Percentiles rank a stretch among this genome's conserved stretches.
phyloP scores from a whole-genome alignment of 2,888 invertebrate genomes.

The Lamellibrachia columna region DNA sequence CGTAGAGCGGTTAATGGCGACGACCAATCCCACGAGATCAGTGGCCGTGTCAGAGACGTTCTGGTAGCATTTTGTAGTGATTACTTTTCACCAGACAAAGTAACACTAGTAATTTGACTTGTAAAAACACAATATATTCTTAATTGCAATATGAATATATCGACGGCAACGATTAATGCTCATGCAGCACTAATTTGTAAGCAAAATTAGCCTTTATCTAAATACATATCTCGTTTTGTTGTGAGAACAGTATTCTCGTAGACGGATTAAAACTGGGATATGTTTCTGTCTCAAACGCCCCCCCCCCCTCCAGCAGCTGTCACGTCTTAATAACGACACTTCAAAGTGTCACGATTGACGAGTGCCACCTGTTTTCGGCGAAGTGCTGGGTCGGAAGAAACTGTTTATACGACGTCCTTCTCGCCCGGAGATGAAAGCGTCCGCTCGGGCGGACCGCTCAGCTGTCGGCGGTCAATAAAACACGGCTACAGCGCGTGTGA shows the following conservation, averaged over 20 bases:
- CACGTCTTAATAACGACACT: constrained; percentile 4
- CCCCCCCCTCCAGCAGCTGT: background rate
- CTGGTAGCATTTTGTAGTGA: too few relatives aligned
- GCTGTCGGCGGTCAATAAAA: constrained; percentile 11
- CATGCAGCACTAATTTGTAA: background rate
- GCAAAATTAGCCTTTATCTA: background rate
- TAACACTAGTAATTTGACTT: background rate
- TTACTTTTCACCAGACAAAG: too few relatives aligned
- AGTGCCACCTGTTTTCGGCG: background rate
- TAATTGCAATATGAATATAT: too few relatives aligned
- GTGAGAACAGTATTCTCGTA: background rate
- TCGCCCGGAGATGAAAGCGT: background rate
- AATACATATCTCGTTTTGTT: too few relatives aligned
- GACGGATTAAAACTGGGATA: background rate
- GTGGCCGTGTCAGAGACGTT: background rate
- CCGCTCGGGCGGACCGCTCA: background rate
- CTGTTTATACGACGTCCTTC: background rate
- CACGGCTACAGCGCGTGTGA: background rate
- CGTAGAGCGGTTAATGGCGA: background rate
- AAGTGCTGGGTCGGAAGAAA: background rate
- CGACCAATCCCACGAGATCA: background rate
- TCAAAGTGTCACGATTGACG: background rate
- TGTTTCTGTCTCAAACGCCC: background rate
- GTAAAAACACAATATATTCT: background rate
- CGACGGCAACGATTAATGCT: background rate